Base-by-base conservation (phyloP, 2,888 invertebrate species). In the Cryptosula pallasiana region DNA sequence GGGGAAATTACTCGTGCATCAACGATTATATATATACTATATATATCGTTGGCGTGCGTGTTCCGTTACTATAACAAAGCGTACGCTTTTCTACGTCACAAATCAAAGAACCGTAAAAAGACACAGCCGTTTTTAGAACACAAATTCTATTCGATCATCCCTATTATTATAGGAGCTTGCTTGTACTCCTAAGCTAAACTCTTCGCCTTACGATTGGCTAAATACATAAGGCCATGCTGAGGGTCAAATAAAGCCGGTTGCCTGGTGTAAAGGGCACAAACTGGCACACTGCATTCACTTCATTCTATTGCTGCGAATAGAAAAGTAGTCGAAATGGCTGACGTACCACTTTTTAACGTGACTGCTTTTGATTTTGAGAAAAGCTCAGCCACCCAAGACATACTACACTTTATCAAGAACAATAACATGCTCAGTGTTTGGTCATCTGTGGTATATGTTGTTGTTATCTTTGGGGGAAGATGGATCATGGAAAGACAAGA, bases 361-460 rank as follows among this genome's bases (percentile, higher is more conserved):
- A 63, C 32, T 63, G 63, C 32, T 32, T 63, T 63, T 34, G 63
- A 63, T 3, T 63, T 63, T 63, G 63, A 63, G 32, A 63, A 29
- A 3, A 13, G 29, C 13, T 3, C 32, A 63, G 32, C 3, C 63
- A 63, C 9, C 9, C 25, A 32, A 25, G 27, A 20, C 32, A 27
- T 63, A n/a, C 32, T 25, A 27, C 29, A 63, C 13, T 63, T 63
- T 34, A 27, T 63, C 9, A 63, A 91, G 77, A 90, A 92, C 80
- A 94, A 98, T 86, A 98, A 97, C 97, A 94, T 92, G 73, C 90
- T 92, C 82, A 92, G 93, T 72, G 94, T 95, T 86, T 94, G 95
- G 81, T 91, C 91, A 75, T 79, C 85, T 0, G 78, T 78, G 9
- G 78, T 83, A 27, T 99, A 99, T 85, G 93, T 98, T 90, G 89